Conservation (phyloP, 2,797 vertebrate species). For the Cyclura pinguis region DNA sequence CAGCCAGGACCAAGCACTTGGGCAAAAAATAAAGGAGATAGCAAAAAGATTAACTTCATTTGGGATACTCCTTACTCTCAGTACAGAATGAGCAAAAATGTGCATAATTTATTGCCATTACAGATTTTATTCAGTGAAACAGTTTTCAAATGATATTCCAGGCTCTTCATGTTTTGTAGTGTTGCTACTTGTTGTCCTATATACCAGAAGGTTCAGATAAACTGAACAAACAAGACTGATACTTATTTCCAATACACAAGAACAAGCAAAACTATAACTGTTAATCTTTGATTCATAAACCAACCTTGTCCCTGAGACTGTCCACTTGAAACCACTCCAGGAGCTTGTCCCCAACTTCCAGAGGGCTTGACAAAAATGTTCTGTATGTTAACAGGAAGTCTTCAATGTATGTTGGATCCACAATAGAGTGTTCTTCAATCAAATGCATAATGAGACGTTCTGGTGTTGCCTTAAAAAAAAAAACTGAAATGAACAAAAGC, state of each 20-base stretch:
- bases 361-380: conserved; percentile 92
- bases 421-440: conserved; percentile 97
- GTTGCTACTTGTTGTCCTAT: not conserved
- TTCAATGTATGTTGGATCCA: conserved; percentile 97
- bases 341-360: conserved; percentile 93
- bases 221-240: not conserved
- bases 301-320: conserved; percentile 92
- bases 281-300: conserved; percentile 60
- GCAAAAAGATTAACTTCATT: not conserved
- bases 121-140: not conserved
- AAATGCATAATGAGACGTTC: conserved; percentile 96
- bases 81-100: not conserved
- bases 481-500: conserved; percentile 39
- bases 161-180: not conserved
- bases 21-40: not conserved
- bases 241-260: not conserved
- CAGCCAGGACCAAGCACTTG: not conserved
- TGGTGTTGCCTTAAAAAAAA: conserved; percentile 87
- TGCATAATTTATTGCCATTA: not conserved
- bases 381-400: conserved; percentile 96
- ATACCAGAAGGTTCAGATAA: not conserved
- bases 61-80: not conserved
- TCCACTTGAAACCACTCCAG: conserved; percentile 95
- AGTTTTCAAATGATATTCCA: not conserved
- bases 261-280: not conserved